These are phyloP conservation scores for Forbesichthys papilliferus DNA, from an alignment of 2,113 vertebrate genomes.

Conservation along the genomic window DNA sequence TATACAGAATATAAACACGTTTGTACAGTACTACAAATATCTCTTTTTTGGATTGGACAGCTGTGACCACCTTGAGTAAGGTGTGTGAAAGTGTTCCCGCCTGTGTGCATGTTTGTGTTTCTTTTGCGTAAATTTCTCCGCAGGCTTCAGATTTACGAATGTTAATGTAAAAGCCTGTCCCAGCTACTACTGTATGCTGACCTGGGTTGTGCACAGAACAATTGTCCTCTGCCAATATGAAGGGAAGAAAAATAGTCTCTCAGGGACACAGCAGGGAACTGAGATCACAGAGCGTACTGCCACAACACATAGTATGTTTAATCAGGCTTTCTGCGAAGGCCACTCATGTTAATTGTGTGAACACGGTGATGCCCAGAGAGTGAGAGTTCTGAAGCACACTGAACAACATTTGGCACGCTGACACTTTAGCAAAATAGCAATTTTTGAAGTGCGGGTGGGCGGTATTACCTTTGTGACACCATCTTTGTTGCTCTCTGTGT, in stretches of 20 bases:
- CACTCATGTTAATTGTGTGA: constrained; percentile 6
- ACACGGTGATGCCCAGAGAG: not conserved
- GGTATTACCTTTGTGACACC: too few relatives aligned
- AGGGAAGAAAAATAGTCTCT: constrained; percentile 40
- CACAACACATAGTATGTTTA: constrained; percentile 17
- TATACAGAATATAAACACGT: too few relatives aligned
- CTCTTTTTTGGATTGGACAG: constrained; percentile 29
- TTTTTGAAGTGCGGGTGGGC: too few relatives aligned
- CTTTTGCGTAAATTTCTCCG: constrained; percentile 16
- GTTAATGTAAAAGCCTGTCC: constrained; percentile 41
- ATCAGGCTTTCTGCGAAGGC: constrained; percentile 30
- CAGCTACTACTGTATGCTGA: constrained; percentile 36
- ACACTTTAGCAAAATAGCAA: too few relatives aligned
- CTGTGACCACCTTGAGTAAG: not conserved
- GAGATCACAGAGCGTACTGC: constrained; percentile 29
- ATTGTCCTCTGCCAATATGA: constrained; percentile 12
- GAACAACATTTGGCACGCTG: not conserved
- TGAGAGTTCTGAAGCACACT: not conserved
- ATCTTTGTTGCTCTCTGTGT: too few relatives aligned
- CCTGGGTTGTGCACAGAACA: constrained; percentile 52
- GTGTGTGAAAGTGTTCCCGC: not conserved
- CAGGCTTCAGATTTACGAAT: constrained; percentile 21
- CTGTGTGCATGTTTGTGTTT: not conserved
- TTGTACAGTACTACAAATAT: too few relatives aligned
- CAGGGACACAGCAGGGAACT: constrained; percentile 26